Conservation (phyloP, 2,888 invertebrate genomes). For the Archaeoteleia sp. region DNA sequence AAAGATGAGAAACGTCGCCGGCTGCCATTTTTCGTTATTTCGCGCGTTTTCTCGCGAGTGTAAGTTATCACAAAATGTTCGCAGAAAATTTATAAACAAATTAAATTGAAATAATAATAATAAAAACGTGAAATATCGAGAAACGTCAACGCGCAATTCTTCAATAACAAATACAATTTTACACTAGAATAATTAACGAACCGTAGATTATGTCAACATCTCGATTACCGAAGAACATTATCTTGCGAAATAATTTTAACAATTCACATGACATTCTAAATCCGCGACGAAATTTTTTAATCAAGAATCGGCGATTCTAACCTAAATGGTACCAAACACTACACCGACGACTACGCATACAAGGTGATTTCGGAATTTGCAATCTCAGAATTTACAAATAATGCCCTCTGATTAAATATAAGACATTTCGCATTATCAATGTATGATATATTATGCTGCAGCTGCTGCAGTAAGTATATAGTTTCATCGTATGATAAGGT, state of each 20-base stretch:
- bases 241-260: conserved; percentile 10
- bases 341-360: conserved; percentile 30
- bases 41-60: neutral
- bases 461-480: too few relatives aligned
- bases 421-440: too few relatives aligned
- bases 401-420: too few relatives aligned
- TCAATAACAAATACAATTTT: conserved; percentile 9
- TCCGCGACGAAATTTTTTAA: conserved; percentile 53
- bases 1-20: conserved; percentile 58
- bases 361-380: conserved; percentile 16
- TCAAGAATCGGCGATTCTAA: conserved; percentile 34
- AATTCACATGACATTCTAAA: conserved; percentile 54
- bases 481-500: too few relatives aligned
- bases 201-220: neutral
- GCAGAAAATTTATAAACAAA: neutral
- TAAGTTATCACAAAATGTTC: neutral
- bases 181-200: conserved; percentile 12
- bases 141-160: conserved; percentile 2
- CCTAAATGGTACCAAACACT: conserved; percentile 36
- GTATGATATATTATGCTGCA: too few relatives aligned
- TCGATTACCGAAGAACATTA: conserved; percentile 10
- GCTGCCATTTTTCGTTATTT: conserved; percentile 62
- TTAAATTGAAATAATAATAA: conserved; percentile 2
- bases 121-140: conserved; percentile 6
- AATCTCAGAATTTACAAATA: conserved; percentile 23